Percentiles rank a stretch among this genome's conserved stretches.
phyloP scores from a whole-genome alignment of 2,888 invertebrate genomes.

The Bombylius discolor region DNA sequence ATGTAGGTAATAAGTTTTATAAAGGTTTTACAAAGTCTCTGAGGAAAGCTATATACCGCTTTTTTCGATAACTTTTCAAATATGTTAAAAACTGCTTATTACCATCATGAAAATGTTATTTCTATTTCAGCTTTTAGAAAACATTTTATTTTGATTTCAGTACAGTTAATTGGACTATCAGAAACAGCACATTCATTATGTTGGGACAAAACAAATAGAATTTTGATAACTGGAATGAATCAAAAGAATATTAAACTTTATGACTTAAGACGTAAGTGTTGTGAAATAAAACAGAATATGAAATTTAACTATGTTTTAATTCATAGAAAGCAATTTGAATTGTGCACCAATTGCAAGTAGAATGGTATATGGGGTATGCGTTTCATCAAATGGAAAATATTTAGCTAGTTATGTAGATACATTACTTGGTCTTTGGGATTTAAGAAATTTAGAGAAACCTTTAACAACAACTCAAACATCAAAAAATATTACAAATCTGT shows the following conservation, averaged over 20 bases:
- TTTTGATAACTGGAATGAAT: constrained; percentile 80
- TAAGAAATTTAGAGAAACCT: constrained; percentile 73
- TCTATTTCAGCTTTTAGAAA: too few species aligned
- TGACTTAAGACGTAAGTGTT: constrained; percentile 66
- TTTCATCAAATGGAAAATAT: constrained; percentile 67
- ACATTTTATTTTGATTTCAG: constrained; percentile 7
- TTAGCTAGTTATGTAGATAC: constrained; percentile 74
- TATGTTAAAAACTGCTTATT: too few species aligned
- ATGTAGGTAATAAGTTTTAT: background rate
- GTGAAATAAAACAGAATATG: background rate
- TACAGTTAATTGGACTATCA: constrained; percentile 63
- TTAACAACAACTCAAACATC: constrained; percentile 51
- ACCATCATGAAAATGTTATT: too few species aligned
- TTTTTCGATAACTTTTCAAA: too few species aligned
- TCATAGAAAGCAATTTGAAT: constrained; percentile 44
- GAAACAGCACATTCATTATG: constrained; percentile 74
- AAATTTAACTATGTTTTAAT: background rate
- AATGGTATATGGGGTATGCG: constrained; percentile 68
- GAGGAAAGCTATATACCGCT: too few species aligned
- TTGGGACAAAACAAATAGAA: constrained; percentile 66
- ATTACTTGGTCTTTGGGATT: constrained; percentile 78
- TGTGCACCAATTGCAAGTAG: constrained; percentile 51
- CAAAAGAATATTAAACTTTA: constrained; percentile 76
- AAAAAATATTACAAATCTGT: constrained; percentile 58
- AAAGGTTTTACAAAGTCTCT: background rate